Evolutionary conservation across 2,113 vertebrate genomes (phyloP), one percentile per base, ranked within the genome.

Genomic region (Cololabis saira): DNA sequence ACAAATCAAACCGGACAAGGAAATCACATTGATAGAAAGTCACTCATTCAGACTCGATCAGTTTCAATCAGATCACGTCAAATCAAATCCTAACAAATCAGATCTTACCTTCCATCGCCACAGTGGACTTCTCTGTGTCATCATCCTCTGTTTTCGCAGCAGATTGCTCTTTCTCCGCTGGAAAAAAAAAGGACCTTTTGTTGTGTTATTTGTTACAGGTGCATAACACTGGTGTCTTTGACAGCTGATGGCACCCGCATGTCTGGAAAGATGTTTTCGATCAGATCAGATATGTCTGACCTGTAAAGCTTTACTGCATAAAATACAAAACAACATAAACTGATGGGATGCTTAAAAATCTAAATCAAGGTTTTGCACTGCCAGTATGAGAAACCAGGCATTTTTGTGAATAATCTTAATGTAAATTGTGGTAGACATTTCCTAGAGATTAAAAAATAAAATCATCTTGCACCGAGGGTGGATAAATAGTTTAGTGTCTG

Each of bases 81-180:
- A 74, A 78, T 80, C 55, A 41, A 12, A 69, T 71, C 75, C 44
- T 5, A 68, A 15, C 9, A 71, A 74, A 80, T 75, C 51, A 40
- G 13, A 75, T 71, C 81, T 82, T 83, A 90, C 91, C 90, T 67
- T 86, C 82, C 72, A 82, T 81, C 24, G 88, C 85, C 43, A 69
- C 73, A 17, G 69, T 57, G 64, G 64, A 18, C 30, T 61, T 72
- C 12, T 50, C 57, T 22, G 79, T 24, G 17, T 71, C 47, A 10
- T 74, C 61, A 0, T 83, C 72, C 14, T 81, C 79, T 18, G 44
- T 62, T 44, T 76, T 69, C 2, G 42, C 21, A 21, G 64, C 67
- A 76, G 71, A 45, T 65, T 68, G 19, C 59, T 74, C 77, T 49
- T 82, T 74, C 24, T 83, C 83, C 52, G 62, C 63, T 80, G 71